Conservation (phyloP, 2,797 vertebrate species). For the Ceryle rudis region DNA sequence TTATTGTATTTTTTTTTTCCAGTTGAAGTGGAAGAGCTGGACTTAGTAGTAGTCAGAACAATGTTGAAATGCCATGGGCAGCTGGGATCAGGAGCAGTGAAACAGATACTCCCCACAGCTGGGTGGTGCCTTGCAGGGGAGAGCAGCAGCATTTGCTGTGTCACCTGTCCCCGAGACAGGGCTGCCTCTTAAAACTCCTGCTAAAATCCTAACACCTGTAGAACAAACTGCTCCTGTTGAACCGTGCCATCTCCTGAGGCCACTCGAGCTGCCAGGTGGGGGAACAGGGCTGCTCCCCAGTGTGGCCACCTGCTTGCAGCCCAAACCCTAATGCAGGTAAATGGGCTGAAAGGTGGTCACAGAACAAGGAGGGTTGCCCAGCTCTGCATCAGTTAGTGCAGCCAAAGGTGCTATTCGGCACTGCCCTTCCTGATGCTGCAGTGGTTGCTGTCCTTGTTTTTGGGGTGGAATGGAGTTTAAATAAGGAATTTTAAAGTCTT, state of each 20-base stretch:
- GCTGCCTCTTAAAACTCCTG: not conserved
- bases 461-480: not conserved
- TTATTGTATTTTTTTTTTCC: not conserved
- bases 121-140: not conserved
- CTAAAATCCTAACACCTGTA: not conserved
- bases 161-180: not conserved
- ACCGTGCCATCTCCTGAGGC: not conserved
- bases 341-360: not conserved
- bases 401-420: not conserved
- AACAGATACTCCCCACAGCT: not conserved
- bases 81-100: not conserved
- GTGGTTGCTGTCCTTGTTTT: not conserved
- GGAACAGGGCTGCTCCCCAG: not conserved
- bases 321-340: not conserved
- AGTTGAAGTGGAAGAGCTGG: not conserved
- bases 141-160: accelerated
- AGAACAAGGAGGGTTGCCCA: not conserved
- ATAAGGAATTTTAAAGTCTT: not conserved
- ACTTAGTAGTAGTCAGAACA: not conserved
- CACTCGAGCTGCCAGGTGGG: accelerated
- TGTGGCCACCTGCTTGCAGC: not conserved
- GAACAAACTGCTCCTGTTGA: not conserved
- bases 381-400: not conserved
- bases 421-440: accelerated
- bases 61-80: not conserved